A percentile compares a stretch with the other conserved stretches of the same genome.
These are phyloP conservation scores for Lithophane socia DNA, from an alignment of 2,888 invertebrate species.

Conservation along the genomic window DNA sequence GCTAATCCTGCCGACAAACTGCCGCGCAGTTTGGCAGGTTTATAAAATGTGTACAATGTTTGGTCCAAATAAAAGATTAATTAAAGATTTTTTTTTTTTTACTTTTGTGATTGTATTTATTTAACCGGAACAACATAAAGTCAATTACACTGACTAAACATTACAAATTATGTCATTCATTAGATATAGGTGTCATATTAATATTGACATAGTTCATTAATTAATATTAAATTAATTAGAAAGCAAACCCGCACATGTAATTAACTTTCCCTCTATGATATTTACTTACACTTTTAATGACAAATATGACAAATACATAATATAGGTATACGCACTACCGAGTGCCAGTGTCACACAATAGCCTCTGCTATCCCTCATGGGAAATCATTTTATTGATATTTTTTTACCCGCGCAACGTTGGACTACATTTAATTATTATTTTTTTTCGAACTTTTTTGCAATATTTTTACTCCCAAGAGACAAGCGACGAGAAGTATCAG, in stretches of 20 bases:
- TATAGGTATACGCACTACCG: neutral
- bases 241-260: neutral
- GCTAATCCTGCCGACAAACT: no score
- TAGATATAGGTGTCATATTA: neutral
- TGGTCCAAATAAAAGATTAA: no score
- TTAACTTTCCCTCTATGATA: neutral
- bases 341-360: neutral
- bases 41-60: no score
- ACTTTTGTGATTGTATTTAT: no score
- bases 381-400: constrained; percentile 40
- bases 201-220: neutral
- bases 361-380: constrained; percentile 9
- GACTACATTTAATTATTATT: no score
- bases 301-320: neutral
- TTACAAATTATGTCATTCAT: neutral
- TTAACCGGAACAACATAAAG: no score
- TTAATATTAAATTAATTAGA: neutral
- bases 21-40: no score
- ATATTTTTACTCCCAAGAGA: neutral
- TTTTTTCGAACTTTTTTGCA: neutral
- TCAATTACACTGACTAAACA: no score
- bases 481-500: neutral
- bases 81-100: no score
- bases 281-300: neutral
- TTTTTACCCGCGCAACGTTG: constrained; percentile 3